A percentile compares a stretch with the other conserved stretches of the same genome.
Evolutionary conservation across 2,797 vertebrate genomes (phyloP).

Genomic region (Mormyrops boulengeri): DNA sequence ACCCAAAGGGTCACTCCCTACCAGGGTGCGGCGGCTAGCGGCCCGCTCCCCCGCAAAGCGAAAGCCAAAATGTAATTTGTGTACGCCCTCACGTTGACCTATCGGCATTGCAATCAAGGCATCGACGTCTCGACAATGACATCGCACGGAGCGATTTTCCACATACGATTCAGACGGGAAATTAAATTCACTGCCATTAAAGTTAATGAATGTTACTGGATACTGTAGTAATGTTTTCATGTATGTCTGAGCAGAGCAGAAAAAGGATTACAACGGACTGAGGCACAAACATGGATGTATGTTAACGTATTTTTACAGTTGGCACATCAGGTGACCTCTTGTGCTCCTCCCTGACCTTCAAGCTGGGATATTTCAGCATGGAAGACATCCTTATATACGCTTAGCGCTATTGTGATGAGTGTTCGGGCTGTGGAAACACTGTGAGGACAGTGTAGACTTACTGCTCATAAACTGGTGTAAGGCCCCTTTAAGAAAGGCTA

Average conservation of each 20-base stretch:
- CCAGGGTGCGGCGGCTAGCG: neutral
- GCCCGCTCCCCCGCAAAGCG: neutral
- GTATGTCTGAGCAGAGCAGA: neutral
- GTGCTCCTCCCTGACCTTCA: neutral
- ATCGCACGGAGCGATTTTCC: neutral
- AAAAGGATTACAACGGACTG: neutral
- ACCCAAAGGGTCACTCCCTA: neutral
- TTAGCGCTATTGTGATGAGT: neutral
- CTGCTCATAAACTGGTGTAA: neutral
- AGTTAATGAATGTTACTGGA: slow-evolving; percentile 6
- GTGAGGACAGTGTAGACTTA: neutral
- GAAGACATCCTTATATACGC: neutral
- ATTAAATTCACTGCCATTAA: slow-evolving; percentile 10
- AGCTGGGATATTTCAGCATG: neutral
- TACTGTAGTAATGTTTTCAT: neutral
- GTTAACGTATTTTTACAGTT: neutral
- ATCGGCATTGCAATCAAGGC: neutral
- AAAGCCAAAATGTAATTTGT: neutral
- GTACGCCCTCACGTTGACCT: neutral
- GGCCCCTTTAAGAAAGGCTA: neutral
- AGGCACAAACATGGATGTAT: neutral
- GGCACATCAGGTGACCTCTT: neutral
- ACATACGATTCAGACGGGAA: neutral
- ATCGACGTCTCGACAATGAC: neutral
- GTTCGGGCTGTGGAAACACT: neutral